These are phyloP conservation scores for Anagrus nilaparvatae DNA, from an alignment of 1,140 invertebrate genomes.

Conservation along the genomic window DNA sequence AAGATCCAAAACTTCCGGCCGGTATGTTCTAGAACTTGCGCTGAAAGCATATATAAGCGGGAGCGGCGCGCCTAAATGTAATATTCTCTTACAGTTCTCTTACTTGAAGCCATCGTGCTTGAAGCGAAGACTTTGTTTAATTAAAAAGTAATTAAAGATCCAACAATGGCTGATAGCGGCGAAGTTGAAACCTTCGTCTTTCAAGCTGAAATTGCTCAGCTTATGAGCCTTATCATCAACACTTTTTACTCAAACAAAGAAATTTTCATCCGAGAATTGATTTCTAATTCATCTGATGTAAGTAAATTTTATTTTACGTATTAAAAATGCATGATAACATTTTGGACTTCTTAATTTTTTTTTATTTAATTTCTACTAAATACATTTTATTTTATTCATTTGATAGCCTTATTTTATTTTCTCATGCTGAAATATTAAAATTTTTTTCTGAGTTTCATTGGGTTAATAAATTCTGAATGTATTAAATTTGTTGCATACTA, in stretches of 20 bases:
- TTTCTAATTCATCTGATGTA: constrained; percentile 72
- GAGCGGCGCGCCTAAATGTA: constrained; percentile 9
- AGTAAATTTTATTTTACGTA: no score
- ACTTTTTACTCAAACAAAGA: constrained; percentile 99
- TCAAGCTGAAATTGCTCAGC: constrained; percentile 78
- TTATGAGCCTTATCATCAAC: constrained; percentile 96
- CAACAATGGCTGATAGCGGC: constrained; percentile 37
- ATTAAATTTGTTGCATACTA: no score
- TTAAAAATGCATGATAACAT: no score
- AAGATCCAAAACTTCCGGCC: constrained; percentile 17
- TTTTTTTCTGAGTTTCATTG: background rate
- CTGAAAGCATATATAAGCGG: constrained; percentile 25
- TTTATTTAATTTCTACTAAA: background rate
- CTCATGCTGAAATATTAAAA: background rate
- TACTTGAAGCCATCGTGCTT: background rate
- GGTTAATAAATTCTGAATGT: background rate
- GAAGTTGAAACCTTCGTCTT: constrained; percentile 58
- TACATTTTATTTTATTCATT: constrained; percentile 54
- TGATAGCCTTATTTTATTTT: background rate
- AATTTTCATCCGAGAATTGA: constrained; percentile 96
- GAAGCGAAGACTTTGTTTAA: no score
- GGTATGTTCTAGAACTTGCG: constrained; percentile 26
- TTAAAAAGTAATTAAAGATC: constrained; percentile 35
- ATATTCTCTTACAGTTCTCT: constrained; percentile 16
- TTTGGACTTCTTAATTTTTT: constrained; percentile 9